phyloP scores from a whole-genome alignment of 2,113 vertebrate species.

The Vireo altiloquus region DNA sequence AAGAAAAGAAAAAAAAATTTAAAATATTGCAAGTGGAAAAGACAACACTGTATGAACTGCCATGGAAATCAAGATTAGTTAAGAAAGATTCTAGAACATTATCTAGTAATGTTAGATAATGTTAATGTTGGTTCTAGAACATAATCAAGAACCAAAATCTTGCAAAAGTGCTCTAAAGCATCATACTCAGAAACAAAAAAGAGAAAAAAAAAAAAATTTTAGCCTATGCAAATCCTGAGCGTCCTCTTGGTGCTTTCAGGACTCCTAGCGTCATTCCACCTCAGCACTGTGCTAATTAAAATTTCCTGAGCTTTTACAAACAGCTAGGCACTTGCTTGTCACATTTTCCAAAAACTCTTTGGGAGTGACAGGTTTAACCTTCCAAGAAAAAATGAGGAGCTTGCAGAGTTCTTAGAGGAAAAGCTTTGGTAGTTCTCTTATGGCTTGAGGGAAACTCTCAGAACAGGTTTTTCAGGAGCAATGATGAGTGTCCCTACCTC shows the following conservation, averaged over 20 bases:
- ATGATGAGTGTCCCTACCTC: neutral
- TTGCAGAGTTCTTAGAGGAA: neutral
- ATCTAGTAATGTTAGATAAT: no score
- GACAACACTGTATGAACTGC: neutral
- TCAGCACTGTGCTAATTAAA: neutral
- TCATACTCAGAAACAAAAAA: neutral
- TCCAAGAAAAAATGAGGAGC: neutral
- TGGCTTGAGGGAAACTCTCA: neutral
- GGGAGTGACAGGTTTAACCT: neutral
- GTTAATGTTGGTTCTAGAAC: no score
- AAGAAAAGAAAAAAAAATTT: neutral
- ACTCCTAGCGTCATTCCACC: neutral
- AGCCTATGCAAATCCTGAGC: neutral
- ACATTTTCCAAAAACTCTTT: neutral
- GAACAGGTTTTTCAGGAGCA: neutral
- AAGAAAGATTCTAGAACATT: neutral
- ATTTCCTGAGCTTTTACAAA: neutral
- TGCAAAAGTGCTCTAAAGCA: neutral
- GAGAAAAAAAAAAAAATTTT: neutral
- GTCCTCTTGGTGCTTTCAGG: neutral
- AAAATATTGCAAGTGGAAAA: neutral
- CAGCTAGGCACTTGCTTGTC: neutral
- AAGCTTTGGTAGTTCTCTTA: neutral
- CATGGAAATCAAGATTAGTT: neutral
- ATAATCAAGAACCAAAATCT: neutral